phyloP scores from a whole-genome alignment of 2,113 vertebrate genomes.

The Saguinus imperator region DNA sequence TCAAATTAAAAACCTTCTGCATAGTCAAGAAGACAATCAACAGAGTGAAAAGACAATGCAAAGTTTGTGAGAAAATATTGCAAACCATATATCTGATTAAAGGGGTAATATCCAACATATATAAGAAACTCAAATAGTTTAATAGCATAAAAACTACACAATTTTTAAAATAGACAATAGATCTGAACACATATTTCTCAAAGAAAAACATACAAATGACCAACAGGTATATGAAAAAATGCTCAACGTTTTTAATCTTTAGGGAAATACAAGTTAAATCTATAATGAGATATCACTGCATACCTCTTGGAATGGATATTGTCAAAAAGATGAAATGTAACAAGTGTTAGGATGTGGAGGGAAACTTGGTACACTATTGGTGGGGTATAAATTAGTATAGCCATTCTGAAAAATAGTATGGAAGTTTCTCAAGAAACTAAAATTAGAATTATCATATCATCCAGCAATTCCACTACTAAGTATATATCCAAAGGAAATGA shows the following conservation, averaged over 20 bases:
- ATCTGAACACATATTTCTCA: background rate
- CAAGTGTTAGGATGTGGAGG: background rate
- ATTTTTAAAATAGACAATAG: background rate
- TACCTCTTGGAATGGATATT: background rate
- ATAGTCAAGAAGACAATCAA: background rate
- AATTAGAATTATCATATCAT: background rate
- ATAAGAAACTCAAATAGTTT: background rate
- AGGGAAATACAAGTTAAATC: background rate
- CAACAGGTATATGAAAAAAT: background rate
- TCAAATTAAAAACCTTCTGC: background rate
- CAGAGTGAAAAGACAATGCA: background rate
- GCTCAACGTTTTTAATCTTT: background rate
- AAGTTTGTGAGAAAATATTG: background rate
- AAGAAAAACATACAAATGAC: background rate
- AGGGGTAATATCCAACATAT: background rate
- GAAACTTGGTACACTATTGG: background rate
- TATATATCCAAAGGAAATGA: background rate
- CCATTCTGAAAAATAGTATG: background rate
- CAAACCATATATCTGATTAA: background rate
- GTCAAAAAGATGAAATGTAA: background rate
- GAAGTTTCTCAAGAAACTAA: background rate
- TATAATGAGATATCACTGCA: background rate
- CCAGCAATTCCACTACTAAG: background rate
- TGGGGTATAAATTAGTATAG: background rate
- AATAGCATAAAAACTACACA: background rate